These are phyloP conservation scores for Typhlichthys eigenmanni DNA, from an alignment of 2,797 vertebrate genomes.

Conservation along the genomic window DNA sequence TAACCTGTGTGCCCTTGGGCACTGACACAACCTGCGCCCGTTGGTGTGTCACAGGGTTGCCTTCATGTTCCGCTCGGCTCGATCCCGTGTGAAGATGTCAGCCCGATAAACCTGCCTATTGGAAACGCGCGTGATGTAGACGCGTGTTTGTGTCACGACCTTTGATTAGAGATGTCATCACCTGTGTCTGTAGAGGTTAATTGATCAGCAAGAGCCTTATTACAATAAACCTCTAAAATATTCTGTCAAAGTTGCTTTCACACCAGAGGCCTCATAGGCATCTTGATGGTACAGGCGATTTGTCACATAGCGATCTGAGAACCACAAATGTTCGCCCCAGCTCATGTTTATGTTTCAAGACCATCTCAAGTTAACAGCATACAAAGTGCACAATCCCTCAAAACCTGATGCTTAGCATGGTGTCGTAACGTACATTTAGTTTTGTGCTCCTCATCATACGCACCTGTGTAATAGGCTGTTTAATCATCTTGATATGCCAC, in stretches of 20 bases:
- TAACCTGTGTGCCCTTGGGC: slow-evolving; percentile 35
- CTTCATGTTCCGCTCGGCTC: slow-evolving; percentile 37
- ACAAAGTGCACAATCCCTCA: no score
- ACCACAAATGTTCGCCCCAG: no score
- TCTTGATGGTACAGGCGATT: neutral
- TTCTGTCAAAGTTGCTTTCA: neutral
- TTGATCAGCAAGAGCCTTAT: neutral
- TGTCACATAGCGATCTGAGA: neutral
- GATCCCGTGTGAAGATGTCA: slow-evolving; percentile 16
- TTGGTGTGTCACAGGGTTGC: slow-evolving; percentile 24
- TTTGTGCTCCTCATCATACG: no score
- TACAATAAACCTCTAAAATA: neutral
- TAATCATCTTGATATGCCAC: no score
- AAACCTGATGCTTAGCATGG: no score
- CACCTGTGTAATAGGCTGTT: no score
- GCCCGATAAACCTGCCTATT: neutral
- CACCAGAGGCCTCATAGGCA: neutral
- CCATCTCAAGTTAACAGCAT: no score
- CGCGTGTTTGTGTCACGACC: neutral
- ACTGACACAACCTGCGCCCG: slow-evolving; percentile 32
- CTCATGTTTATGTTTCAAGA: no score
- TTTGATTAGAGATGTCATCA: neutral
- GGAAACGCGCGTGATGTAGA: neutral
- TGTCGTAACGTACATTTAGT: no score
- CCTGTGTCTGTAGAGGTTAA: neutral